Base-by-base conservation (phyloP, 2,113 vertebrate species). In the Siniperca chuatsi region DNA sequence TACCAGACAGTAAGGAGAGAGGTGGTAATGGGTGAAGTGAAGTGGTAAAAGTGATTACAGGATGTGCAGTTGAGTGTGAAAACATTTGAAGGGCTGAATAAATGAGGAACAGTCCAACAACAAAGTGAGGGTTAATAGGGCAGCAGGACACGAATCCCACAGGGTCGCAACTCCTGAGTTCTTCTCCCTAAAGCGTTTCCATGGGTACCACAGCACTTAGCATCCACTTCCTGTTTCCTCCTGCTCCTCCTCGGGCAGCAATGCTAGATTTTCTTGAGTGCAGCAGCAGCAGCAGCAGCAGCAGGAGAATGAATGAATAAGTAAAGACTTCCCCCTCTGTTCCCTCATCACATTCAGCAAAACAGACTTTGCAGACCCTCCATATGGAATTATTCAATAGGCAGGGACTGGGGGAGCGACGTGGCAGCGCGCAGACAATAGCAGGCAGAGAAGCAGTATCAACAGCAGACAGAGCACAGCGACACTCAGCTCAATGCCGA, bases 191-290 rank as follows among this genome's bases (percentile, higher is more conserved):
- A 65, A 71, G 84, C 37, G 23, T 89, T 87, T 82, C 91, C 81
- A 82, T 79, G 81, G 87, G 52, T 48, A 88, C 87, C 79, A 23
- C 52, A 75, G 87, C 87, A 86, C 91, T 92, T 79, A 92, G 69
- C 70, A 87, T 89, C 86, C 86, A 82, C 90, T 92, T 94, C 91
- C 93, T 82, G 90, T 81, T 93, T 92, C 89, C 79, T 74, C 68
- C 75, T 81, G 60, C 80, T 88, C 73, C 77, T 89, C 65, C 42
- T 78, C 68, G 4, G 50, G 70, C 75, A 67, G 82, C 1, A 13
- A 48, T 83, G 67, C 52, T 67, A 25, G 77, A 81, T 44, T 74
- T 89, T 78, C 60, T 76, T 79, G 84, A 91, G 83, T 79, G 86
- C 84, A 71, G 82, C 42, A 48, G 58, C 83, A 71, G 82, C 46